These are phyloP conservation scores for Drosophila cognata DNA, from an alignment of 2,888 invertebrate genomes.

Conservation along the genomic window DNA sequence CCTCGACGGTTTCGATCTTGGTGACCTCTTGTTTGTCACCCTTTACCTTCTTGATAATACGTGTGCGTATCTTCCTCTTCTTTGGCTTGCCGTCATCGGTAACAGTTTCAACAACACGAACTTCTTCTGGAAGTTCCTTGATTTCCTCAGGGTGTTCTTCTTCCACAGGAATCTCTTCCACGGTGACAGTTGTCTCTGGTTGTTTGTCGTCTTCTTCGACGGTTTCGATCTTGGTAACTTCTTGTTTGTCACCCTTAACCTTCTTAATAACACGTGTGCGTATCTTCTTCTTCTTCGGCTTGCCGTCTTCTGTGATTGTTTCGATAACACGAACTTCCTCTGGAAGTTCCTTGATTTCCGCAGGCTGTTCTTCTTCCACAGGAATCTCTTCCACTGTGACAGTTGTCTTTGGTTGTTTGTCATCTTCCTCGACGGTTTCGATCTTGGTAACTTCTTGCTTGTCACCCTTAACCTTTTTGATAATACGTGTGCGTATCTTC, in stretches of 20 bases:
- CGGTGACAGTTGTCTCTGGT: slow-evolving; percentile 29
- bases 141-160: slow-evolving; percentile 20
- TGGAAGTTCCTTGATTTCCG: slow-evolving; percentile 20
- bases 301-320: slow-evolving; percentile 21
- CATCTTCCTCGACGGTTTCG: slow-evolving; percentile 35
- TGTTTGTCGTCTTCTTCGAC: slow-evolving; percentile 33
- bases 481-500: slow-evolving; percentile 33
- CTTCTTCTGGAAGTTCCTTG: slow-evolving; percentile 29
- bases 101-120: slow-evolving; percentile 29
- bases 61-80: slow-evolving; percentile 38
- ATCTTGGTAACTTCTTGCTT: slow-evolving; percentile 38
- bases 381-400: slow-evolving; percentile 29
- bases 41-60: slow-evolving; percentile 38
- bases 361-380: slow-evolving; percentile 15
- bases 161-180: slow-evolving; percentile 17
- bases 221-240: slow-evolving; percentile 37
- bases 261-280: slow-evolving; percentile 36
- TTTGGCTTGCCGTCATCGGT: slow-evolving; percentile 30
- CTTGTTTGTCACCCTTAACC: slow-evolving; percentile 35
- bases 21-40: slow-evolving; percentile 41
- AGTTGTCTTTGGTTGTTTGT: slow-evolving; percentile 29
- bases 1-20: slow-evolving; percentile 35
- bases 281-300: slow-evolving; percentile 33
- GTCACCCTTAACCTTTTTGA: slow-evolving; percentile 32
- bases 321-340: slow-evolving; percentile 25